A percentile compares a stretch with the other conserved stretches of the same genome.
Evolutionary conservation across 2,797 vertebrate genomes (phyloP).

Genomic region (Naso thynnoides): DNA sequence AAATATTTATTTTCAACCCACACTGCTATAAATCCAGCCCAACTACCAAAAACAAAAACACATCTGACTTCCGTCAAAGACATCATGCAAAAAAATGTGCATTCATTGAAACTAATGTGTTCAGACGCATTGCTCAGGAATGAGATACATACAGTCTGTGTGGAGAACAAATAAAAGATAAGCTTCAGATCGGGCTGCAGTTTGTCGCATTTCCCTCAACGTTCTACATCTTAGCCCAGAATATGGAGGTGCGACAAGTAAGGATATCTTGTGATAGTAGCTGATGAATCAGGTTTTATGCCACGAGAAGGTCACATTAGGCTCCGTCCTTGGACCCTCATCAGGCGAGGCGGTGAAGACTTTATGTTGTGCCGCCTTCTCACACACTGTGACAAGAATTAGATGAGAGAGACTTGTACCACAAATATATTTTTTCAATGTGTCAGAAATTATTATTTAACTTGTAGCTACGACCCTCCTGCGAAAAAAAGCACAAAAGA

Average conservation of each 20-base stretch:
- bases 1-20: constrained; percentile 74
- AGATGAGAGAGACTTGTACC: constrained; percentile 61
- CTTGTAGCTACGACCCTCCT: constrained; percentile 61
- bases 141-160: constrained; percentile 45
- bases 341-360: constrained; percentile 30
- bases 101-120: constrained; percentile 55
- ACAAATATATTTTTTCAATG: constrained; percentile 67
- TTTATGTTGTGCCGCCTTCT: constrained; percentile 57
- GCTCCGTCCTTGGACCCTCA: constrained; percentile 34
- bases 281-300: constrained; percentile 53
- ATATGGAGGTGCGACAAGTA: constrained; percentile 45
- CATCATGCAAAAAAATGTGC: constrained; percentile 54
- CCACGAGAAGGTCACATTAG: constrained; percentile 28
- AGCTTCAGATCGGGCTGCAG: constrained; percentile 33
- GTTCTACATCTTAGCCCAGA: constrained; percentile 38
- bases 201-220: constrained; percentile 16
- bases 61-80: constrained; percentile 62
- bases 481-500: constrained; percentile 79
- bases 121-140: constrained; percentile 69
- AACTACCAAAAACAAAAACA: constrained; percentile 52
- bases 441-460: constrained; percentile 67
- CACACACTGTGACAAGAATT: constrained; percentile 83
- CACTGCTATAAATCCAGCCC: constrained; percentile 54
- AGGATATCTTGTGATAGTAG: constrained; percentile 42
- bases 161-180: constrained; percentile 43